phyloP scores from a whole-genome alignment of 1,140 invertebrate genomes.

The Drosophila novamexicana region DNA sequence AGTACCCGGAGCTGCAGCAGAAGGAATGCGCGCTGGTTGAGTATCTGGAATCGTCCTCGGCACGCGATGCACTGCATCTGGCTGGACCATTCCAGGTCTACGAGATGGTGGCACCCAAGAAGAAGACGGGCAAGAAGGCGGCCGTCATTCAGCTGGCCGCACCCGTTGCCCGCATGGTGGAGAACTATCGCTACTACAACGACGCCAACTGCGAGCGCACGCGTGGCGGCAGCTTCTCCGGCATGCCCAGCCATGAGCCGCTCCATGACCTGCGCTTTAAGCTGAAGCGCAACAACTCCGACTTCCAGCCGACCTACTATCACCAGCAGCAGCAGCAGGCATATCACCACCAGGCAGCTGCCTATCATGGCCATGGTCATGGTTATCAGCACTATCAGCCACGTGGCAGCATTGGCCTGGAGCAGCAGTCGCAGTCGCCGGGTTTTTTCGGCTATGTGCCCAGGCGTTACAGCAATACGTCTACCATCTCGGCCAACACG shows the following conservation, averaged over 20 bases:
- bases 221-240: conserved; percentile 80
- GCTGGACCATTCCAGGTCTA: conserved; percentile 75
- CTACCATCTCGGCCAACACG: conserved; percentile 73
- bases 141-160: conserved; percentile 74
- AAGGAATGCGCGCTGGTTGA: conserved; percentile 95
- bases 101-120: conserved; percentile 84
- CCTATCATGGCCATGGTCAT: conserved; percentile 43
- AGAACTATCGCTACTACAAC: conserved; percentile 82
- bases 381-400: conserved; percentile 68
- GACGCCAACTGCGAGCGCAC: conserved; percentile 76
- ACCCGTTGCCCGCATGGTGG: conserved; percentile 80
- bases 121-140: conserved; percentile 84
- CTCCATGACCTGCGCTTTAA: conserved; percentile 73
- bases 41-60: conserved; percentile 94
- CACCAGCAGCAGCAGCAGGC: conserved; percentile 32
- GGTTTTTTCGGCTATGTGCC: conserved; percentile 74
- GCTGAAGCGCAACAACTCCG: conserved; percentile 80
- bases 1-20: conserved; percentile 93
- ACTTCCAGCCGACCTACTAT: conserved; percentile 73
- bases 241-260: conserved; percentile 58
- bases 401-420: conserved; percentile 42
- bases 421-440: conserved; percentile 23
- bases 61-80: conserved; percentile 91
- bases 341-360: conserved; percentile 6
- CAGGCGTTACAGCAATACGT: conserved; percentile 78